phyloP scores from a whole-genome alignment of 30 jellyfish, hydroid and myxozoan genomes.

The Aurelia coerulea region DNA sequence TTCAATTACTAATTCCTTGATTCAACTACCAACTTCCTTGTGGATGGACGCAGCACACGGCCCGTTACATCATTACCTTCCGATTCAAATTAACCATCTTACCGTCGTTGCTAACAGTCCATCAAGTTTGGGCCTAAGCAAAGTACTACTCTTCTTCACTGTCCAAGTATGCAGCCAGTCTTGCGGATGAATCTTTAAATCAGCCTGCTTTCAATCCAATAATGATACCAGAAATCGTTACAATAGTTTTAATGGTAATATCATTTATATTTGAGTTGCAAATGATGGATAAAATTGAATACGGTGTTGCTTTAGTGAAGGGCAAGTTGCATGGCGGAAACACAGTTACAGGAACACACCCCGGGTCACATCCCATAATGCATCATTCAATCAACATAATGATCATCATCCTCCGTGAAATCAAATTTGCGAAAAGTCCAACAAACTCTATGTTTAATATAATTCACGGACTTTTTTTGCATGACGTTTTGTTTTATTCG shows the following conservation, averaged over 20 bases:
- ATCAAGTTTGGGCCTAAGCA: slow-evolving; percentile 61
- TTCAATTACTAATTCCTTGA: neutral
- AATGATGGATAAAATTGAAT: neutral
- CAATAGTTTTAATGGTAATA: neutral
- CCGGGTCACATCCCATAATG: slow-evolving; percentile 68
- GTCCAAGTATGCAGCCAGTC: slow-evolving; percentile 33
- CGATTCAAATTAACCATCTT: neutral
- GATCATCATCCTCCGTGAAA: no score
- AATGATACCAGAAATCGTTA: no score
- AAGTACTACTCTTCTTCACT: neutral
- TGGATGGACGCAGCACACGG: neutral
- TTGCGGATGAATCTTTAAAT: neutral
- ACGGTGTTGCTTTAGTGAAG: slow-evolving; percentile 5
- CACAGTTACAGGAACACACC: slow-evolving; percentile 68
- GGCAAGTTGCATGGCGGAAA: slow-evolving; percentile 74
- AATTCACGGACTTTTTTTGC: no score
- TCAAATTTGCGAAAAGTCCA: no score
- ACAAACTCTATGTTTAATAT: no score
- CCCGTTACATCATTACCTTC: neutral
- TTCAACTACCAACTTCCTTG: slow-evolving; percentile 12
- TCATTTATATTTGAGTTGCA: neutral
- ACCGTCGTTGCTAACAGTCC: slow-evolving; percentile 51
- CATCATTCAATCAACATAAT: neutral
- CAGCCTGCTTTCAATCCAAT: neutral
- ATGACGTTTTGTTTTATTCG: no score